Conservation (phyloP, 2,113 vertebrate genomes). For the Rhombomys opimus region DNA sequence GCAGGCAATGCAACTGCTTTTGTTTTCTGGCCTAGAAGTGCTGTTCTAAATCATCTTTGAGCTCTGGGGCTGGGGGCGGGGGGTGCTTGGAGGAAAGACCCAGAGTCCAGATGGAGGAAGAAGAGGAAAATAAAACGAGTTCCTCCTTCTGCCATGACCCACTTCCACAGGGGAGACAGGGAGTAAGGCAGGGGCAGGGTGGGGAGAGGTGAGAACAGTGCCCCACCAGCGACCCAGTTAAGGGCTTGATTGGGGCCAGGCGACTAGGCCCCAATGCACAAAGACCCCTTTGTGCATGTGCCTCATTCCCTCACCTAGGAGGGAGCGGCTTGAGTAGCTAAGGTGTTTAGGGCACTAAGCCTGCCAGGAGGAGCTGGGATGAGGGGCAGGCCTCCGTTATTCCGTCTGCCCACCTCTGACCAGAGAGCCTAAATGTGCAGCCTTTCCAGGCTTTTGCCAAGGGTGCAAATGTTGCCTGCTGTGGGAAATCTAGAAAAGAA, state of each 20-base stretch:
- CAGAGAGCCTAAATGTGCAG: not conserved
- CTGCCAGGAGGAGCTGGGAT: conserved; percentile 54
- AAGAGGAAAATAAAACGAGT: conserved; percentile 24
- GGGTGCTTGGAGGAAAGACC: not conserved
- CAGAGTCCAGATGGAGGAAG: conserved; percentile 47
- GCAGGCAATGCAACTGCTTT: not conserved
- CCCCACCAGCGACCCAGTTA: conserved; percentile 76
- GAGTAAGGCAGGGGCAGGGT: conserved; percentile 45
- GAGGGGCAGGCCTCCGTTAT: not conserved
- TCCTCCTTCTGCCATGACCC: conserved; percentile 77
- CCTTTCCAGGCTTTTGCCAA: not conserved
- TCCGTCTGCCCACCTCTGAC: not conserved
- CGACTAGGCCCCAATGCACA: conserved; percentile 75
- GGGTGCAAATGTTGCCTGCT: not conserved
- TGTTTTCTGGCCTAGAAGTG: not conserved
- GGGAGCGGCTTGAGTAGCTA: conserved; percentile 54
- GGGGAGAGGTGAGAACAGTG: conserved; percentile 53
- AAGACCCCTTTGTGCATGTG: conserved; percentile 79
- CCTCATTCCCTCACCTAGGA: conserved; percentile 65
- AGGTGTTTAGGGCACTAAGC: conserved; percentile 71
- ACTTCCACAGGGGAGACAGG: conserved; percentile 73
- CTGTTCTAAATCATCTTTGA: not conserved
- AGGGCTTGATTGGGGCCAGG: conserved; percentile 62
- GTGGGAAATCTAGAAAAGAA: conserved; percentile 35
- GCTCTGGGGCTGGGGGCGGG: not conserved